Conservation (phyloP, 2,888 invertebrate genomes). For the Geophilus truncorum region DNA sequence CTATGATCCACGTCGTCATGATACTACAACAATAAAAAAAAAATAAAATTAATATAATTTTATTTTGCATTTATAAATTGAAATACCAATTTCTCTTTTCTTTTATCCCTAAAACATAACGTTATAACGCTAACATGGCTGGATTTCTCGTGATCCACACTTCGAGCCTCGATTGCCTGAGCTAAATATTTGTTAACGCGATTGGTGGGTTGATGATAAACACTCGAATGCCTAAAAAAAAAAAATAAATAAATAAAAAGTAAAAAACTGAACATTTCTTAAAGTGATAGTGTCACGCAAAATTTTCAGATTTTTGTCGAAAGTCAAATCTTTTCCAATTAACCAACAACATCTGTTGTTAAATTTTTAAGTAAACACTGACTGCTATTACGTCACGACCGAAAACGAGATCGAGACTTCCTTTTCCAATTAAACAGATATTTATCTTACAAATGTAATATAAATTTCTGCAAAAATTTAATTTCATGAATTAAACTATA, state of each 20-base stretch:
- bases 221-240: constrained; percentile 41
- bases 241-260: constrained; percentile 1
- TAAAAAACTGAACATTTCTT: no score
- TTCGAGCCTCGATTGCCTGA: constrained; percentile 83
- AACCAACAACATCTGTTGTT: no score
- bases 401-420: no score
- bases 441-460: no score
- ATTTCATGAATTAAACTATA: not conserved
- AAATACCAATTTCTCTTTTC: constrained; percentile 78
- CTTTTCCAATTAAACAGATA: no score
- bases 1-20: constrained; percentile 79
- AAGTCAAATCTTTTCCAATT: no score
- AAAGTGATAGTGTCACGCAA: not conserved
- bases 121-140: constrained; percentile 81
- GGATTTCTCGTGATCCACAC: constrained; percentile 83
- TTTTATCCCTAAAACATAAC: constrained; percentile 74
- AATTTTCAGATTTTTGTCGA: no score
- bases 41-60: not conserved
- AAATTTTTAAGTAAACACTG: no score
- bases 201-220: constrained; percentile 79
- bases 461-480: no score
- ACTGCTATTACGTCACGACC: no score
- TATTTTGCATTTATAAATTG: not conserved
- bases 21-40: constrained; percentile 58
- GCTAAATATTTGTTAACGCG: constrained; percentile 87